Conservation (phyloP, 2,113 vertebrate genomes). For the Oryzias celebensis region DNA sequence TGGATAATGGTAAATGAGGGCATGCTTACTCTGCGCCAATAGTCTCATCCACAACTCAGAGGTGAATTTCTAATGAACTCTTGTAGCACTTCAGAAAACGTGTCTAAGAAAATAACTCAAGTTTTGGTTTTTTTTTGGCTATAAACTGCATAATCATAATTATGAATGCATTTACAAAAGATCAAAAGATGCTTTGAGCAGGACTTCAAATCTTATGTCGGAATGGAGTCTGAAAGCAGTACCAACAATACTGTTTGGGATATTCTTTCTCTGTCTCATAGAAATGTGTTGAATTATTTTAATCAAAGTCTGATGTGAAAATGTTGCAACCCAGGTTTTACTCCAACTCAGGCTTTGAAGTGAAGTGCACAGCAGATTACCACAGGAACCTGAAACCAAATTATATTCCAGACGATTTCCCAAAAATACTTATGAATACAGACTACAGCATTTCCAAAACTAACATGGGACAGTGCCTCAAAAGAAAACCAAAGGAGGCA, state of each 20-base stretch:
- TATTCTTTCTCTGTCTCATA: neutral
- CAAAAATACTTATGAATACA: slow-evolving; percentile 54
- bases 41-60: too few relatives aligned
- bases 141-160: too few relatives aligned
- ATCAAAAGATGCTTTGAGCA: too few relatives aligned
- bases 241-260: slow-evolving; percentile 1
- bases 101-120: too few relatives aligned
- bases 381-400: slow-evolving; percentile 26
- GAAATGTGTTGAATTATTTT: slow-evolving; percentile 16
- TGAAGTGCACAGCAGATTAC: slow-evolving; percentile 30
- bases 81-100: too few relatives aligned
- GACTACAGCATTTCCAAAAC: slow-evolving; percentile 27
- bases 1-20: too few relatives aligned
- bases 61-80: too few relatives aligned
- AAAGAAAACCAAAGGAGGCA: slow-evolving; percentile 41
- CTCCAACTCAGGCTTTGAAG: slow-evolving; percentile 17
- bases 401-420: slow-evolving; percentile 48
- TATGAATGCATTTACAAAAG: too few relatives aligned
- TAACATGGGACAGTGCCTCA: slow-evolving; percentile 48
- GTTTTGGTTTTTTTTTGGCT: too few relatives aligned
- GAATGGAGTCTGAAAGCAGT: neutral
- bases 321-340: slow-evolving; percentile 1
- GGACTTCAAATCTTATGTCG: neutral
- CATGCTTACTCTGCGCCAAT: too few relatives aligned
- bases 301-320: slow-evolving; percentile 2